Percentiles rank a stretch among this genome's conserved stretches.
These are phyloP conservation scores for Saguinus oedipus DNA, from an alignment of 2,797 vertebrate species.

Conservation along the genomic window DNA sequence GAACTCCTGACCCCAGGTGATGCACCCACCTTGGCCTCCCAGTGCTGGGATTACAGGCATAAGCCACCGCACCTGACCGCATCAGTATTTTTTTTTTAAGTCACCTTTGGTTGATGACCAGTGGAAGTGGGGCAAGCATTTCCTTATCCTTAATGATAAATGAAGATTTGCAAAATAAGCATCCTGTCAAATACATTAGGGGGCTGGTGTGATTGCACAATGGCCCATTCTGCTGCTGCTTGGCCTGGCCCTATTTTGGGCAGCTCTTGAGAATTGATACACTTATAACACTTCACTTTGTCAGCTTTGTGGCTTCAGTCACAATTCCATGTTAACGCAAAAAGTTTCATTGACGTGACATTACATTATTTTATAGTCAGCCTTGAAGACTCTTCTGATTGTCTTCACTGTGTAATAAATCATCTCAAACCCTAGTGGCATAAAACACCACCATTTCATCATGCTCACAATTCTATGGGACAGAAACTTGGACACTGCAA, in stretches of 20 bases:
- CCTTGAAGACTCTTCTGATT: not conserved
- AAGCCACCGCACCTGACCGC: no score
- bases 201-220: no score
- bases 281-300: not conserved
- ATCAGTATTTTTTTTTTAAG: not conserved
- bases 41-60: no score
- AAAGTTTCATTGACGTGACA: not conserved
- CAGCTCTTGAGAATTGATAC: not conserved
- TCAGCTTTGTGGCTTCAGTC: not conserved
- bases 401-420: not conserved
- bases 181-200: not conserved
- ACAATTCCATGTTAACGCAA: not conserved
- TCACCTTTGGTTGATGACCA: not conserved
- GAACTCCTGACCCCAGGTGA: no score
- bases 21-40: no score
- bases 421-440: not conserved
- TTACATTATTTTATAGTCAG: not conserved
- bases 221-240: not conserved
- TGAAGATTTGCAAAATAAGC: not conserved
- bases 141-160: not conserved
- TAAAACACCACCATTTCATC: not conserved
- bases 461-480: not conserved
- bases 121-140: not conserved
- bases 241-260: not conserved
- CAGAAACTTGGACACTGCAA: not conserved